Base-by-base conservation (phyloP, 64 coral and sea anemone genomes). In the Dendrophyllia cribrosa region DNA sequence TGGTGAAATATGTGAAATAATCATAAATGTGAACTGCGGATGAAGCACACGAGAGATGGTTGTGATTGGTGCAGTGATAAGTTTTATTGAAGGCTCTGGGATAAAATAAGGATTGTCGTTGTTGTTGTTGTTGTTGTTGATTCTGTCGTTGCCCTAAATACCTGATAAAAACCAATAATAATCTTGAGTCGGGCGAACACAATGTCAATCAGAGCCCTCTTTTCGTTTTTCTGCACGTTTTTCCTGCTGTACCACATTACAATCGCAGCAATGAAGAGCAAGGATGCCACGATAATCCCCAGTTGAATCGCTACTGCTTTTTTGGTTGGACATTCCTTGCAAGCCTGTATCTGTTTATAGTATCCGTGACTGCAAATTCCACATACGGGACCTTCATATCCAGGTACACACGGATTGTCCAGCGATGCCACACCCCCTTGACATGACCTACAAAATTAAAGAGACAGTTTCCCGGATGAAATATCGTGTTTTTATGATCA, bases 311-410 rank as follows among this genome's bases (percentile, higher is more conserved):
- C 66, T 47, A 89, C 74, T 43, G 17, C 48, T 52, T 16, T 46
- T 14, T 47, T 51, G 20, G 87, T 78, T 16, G 87, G 87, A 74
- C 87, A 89, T 75, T 75, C 61, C 21, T 53, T 72, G 13, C 86
- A 88, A 1, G 72, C 13, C 20, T 75, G 72, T 11, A 88, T 55
- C 53, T 50, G 71, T 47, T 76, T 88, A 24, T 88, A 76, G 72
- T 76, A 88, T 0, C 86, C 86, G 71, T 46, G 17, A 24, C 70
- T 73, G 22, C 86, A 88, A 14, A 88, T 75, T n/a, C 70, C 86
- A 48, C 86, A 88, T 0, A 88, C 55, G 3, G 86, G 86, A 59
- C 86, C 86, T 56, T 88, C 86, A 26, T 88, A 88, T 17, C 72
- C 75, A 3, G 75, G 75, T 9, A 23, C 51, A 53, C 75, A 77